Base-by-base conservation (phyloP, 2,888 invertebrate genomes). In the Uloborus plumipes region DNA sequence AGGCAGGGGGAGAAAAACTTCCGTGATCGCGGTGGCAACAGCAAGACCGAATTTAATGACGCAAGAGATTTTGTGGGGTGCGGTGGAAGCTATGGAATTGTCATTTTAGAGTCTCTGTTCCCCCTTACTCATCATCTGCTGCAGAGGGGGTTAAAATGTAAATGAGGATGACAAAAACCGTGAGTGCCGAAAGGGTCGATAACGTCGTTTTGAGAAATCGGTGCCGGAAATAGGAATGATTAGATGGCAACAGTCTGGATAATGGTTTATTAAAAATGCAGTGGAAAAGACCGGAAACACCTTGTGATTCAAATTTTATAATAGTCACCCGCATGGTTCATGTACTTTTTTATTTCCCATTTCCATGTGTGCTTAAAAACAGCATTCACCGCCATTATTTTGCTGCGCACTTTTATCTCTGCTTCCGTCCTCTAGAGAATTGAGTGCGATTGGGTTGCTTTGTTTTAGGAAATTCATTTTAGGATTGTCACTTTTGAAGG, bases 231-330 rank as follows among this genome's bases (percentile, higher is more conserved):
- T 58, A 71, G 61, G 64, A 72, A 70, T 81, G 80, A 81, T 74
- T 74, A 81, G 53, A 66, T 69, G 50, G 53, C 55, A 50, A 62
- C 64, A 14, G 61, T 11, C 22, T 13, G 49, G 39, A 49, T 62
- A 58, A 64, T 55, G 47, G 55, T 81, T 70, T 81, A 74, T 81
- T 81, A 81, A 81, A 74, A 70, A 70, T 58, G 62, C 74, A 59
- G 39, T 58, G 70, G 64, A 74, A 51, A 70, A 62, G 62, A 58
- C 62, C 80, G 47, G 62, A 74, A 70, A 81, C 74, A 66, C 64
- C 61, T 51, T 62, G 20, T 65, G 50, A 75, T 81, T 81, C 80
- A 74, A 81, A 81, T 81, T 81, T 81, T 81, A 81, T 74, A 81
- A 81, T 81, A 73, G 62, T 50, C 39, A 39, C 22, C 13, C 50